These are phyloP conservation scores for Eulemur albifrons DNA, from an alignment of 2,797 vertebrate species.

Conservation along the genomic window DNA sequence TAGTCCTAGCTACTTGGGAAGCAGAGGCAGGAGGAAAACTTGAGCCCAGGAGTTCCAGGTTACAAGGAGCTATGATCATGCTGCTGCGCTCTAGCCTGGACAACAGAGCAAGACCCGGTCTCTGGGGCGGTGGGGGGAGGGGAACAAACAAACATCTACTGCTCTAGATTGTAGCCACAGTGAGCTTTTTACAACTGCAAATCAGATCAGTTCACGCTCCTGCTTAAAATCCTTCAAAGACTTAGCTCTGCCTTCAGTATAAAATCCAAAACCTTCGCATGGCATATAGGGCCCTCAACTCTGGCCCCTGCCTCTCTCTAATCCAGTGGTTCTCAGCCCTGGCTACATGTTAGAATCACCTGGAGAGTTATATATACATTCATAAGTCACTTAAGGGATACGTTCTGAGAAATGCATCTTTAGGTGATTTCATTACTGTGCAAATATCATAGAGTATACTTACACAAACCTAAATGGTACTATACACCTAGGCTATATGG, in stretches of 20 bases:
- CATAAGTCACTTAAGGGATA: neutral
- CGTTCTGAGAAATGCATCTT: neutral
- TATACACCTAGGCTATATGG: neutral
- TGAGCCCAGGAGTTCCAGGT: neutral
- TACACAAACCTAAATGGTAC: neutral
- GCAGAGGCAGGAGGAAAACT: neutral
- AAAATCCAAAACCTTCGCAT: neutral
- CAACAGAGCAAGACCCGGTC: neutral
- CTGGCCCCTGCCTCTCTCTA: neutral
- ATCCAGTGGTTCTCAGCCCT: neutral
- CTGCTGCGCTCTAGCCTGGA: neutral
- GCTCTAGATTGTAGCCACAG: neutral
- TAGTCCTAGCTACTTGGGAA: neutral
- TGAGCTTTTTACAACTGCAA: neutral
- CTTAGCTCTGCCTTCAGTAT: neutral
- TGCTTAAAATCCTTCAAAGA: constrained; percentile 12
- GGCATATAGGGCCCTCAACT: neutral
- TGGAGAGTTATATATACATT: neutral
- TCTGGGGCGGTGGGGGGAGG: too few species aligned
- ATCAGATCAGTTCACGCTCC: constrained; percentile 1
- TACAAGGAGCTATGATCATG: neutral
- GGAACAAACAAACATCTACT: neutral
- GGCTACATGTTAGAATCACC: neutral
- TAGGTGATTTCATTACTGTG: neutral
- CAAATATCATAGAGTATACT: neutral